Conservation (phyloP, 2,888 invertebrate genomes). For the Melanostoma scalare region DNA sequence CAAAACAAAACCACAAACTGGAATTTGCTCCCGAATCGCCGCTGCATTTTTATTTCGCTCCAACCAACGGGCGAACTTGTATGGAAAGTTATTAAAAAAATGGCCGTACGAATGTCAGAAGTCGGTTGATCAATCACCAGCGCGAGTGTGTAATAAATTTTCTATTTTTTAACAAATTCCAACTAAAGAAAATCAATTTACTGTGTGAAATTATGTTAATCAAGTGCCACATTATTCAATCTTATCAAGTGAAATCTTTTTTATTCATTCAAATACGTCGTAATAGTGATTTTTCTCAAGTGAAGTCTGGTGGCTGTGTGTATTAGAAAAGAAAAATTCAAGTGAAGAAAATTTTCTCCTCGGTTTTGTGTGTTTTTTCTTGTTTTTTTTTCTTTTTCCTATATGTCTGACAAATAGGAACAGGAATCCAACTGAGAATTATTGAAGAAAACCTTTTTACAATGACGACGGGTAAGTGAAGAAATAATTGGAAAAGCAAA, state of each 20-base stretch:
- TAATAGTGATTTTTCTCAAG: slow-evolving; percentile 58
- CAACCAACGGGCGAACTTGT: slow-evolving; percentile 43
- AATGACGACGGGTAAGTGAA: slow-evolving; percentile 69
- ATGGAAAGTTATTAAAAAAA: slow-evolving; percentile 69
- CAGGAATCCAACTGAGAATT: slow-evolving; percentile 42
- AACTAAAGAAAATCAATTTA: slow-evolving; percentile 37
- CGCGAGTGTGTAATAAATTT: slow-evolving; percentile 52
- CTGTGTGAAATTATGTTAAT: slow-evolving; percentile 47
- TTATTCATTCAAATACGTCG: slow-evolving; percentile 15
- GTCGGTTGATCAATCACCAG: slow-evolving; percentile 66
- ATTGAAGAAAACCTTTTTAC: slow-evolving; percentile 38
- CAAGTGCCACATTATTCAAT: slow-evolving; percentile 26
- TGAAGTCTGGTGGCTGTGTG: slow-evolving; percentile 37
- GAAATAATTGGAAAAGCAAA: slow-evolving; percentile 6
- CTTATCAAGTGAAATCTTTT: slow-evolving; percentile 45
- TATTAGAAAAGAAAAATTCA: slow-evolving; percentile 6
- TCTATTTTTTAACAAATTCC: slow-evolving; percentile 19
- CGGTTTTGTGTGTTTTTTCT: slow-evolving; percentile 42
- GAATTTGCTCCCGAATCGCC: slow-evolving; percentile 27
- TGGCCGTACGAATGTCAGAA: slow-evolving; percentile 71
- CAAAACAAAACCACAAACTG: slow-evolving; percentile 59
- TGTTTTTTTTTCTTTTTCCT: slow-evolving; percentile 43
- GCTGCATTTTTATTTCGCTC: slow-evolving; percentile 15
- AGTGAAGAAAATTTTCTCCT: slow-evolving; percentile 47
- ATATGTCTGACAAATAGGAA: slow-evolving; percentile 43